These are phyloP conservation scores for Diachasma alloeum DNA, from an alignment of 1,140 invertebrate genomes.

Conservation along the genomic window DNA sequence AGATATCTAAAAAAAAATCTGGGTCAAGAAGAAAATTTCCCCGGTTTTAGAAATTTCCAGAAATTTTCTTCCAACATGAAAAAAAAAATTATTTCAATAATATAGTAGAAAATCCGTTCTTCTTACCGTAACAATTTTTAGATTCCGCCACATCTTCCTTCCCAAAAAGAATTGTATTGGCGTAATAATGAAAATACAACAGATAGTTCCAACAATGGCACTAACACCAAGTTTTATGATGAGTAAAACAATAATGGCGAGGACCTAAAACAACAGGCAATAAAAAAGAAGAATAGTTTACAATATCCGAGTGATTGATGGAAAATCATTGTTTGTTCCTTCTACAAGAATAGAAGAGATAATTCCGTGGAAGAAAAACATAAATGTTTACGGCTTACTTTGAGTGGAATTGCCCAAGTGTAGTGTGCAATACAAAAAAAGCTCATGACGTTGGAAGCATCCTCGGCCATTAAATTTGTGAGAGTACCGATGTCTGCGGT, in stretches of 20 bases:
- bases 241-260: constrained; percentile 76
- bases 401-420: constrained; percentile 85
- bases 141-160: constrained; percentile 76
- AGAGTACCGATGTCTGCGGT: constrained; percentile 72
- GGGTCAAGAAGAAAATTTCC: not conserved
- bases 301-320: not conserved
- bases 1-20: no score
- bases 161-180: constrained; percentile 78
- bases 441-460: constrained; percentile 83
- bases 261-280: constrained; percentile 73
- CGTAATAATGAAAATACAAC: constrained; percentile 75
- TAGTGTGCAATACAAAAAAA: constrained; percentile 87
- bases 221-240: constrained; percentile 81
- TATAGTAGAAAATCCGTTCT: not conserved
- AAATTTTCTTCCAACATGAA: not conserved
- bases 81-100: not conserved
- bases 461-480: constrained; percentile 85
- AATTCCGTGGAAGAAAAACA: not conserved
- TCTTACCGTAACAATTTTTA: constrained; percentile 72
- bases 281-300: constrained; percentile 5
- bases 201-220: constrained; percentile 78
- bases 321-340: not conserved
- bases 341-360: not conserved
- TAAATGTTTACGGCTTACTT: constrained; percentile 64
- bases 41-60: not conserved